These are phyloP conservation scores for Rhodophaea formosa DNA, from an alignment of 2,888 invertebrate genomes.

Conservation along the genomic window DNA sequence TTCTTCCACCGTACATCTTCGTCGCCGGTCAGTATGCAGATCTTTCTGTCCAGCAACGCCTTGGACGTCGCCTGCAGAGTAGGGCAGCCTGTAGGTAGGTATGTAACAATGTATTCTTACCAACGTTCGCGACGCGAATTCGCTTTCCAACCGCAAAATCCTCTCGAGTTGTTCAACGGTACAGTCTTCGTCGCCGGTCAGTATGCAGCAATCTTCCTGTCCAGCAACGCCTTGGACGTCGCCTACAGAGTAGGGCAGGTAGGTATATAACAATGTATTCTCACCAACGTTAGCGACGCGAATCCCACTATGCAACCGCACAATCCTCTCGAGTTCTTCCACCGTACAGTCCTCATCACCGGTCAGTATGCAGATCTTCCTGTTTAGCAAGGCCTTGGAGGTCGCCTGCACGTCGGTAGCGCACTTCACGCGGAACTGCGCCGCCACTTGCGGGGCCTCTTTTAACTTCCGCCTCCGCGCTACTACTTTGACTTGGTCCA, in stretches of 20 bases:
- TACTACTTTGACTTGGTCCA: slow-evolving; percentile 33
- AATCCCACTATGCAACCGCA: slow-evolving; percentile 61
- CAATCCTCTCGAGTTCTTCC: slow-evolving; percentile 49
- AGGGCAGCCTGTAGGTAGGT: too few species aligned
- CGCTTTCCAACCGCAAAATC: slow-evolving; percentile 60
- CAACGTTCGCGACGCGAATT: slow-evolving; percentile 58
- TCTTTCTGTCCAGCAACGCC: slow-evolving; percentile 52
- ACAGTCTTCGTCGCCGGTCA: slow-evolving; percentile 61
- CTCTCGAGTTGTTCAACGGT: slow-evolving; percentile 47
- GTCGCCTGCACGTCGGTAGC: slow-evolving; percentile 39
- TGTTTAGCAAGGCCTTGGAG: slow-evolving; percentile 52
- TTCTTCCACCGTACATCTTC: slow-evolving; percentile 53
- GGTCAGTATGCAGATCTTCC: slow-evolving; percentile 59
- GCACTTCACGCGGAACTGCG: slow-evolving; percentile 46
- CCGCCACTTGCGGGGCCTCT: slow-evolving; percentile 46
- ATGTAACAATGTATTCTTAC: too few species aligned
- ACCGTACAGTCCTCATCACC: slow-evolving; percentile 58
- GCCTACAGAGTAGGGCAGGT: slow-evolving; percentile 39
- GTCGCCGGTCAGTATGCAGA: slow-evolving; percentile 62
- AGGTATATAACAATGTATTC: slow-evolving; percentile 10
- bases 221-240: slow-evolving; percentile 52
- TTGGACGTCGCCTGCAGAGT: slow-evolving; percentile 49
- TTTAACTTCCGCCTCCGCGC: slow-evolving; percentile 47
- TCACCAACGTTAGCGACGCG: slow-evolving; percentile 60
- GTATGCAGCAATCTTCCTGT: slow-evolving; percentile 55